Conservation (phyloP, 2,113 vertebrate genomes). For the Chitala chitala region DNA sequence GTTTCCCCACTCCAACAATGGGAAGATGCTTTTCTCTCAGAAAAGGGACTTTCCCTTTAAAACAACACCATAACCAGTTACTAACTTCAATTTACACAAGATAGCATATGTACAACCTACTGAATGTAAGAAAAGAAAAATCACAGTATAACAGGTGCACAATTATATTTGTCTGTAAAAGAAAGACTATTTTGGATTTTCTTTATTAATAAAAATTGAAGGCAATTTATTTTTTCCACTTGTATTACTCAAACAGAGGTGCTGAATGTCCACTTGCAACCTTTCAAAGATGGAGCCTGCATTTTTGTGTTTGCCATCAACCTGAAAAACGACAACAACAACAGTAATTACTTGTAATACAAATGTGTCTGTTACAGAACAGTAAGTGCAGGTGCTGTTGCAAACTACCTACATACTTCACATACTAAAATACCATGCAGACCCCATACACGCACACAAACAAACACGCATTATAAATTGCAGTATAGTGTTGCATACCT, state of each 20-base stretch:
- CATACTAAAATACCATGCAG: no score
- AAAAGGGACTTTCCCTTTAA: constrained; percentile 74
- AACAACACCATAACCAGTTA: constrained; percentile 7
- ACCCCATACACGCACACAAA: no score
- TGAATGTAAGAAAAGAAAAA: not conserved
- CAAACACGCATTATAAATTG: no score
- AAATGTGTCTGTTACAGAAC: no score
- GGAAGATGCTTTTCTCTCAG: constrained; percentile 67
- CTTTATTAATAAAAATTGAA: not conserved
- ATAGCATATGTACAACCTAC: not conserved
- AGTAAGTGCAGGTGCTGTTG: no score
- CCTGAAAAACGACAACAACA: constrained; percentile 54
- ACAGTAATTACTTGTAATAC: no score
- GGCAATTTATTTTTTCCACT: not conserved
- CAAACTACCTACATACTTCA: no score
- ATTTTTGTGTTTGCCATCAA: constrained; percentile 86
- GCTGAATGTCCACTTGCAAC: constrained; percentile 92
- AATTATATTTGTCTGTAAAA: no score
- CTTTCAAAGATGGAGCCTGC: constrained; percentile 73
- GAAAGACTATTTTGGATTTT: no score
- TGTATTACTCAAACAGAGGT: constrained; percentile 81
- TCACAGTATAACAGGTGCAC: no score
- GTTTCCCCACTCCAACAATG: constrained; percentile 87
- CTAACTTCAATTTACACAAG: not conserved
- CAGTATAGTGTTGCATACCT: constrained; percentile 63